These are phyloP conservation scores for Cryptus armator DNA, from an alignment of 2,888 invertebrate species.

Conservation along the genomic window DNA sequence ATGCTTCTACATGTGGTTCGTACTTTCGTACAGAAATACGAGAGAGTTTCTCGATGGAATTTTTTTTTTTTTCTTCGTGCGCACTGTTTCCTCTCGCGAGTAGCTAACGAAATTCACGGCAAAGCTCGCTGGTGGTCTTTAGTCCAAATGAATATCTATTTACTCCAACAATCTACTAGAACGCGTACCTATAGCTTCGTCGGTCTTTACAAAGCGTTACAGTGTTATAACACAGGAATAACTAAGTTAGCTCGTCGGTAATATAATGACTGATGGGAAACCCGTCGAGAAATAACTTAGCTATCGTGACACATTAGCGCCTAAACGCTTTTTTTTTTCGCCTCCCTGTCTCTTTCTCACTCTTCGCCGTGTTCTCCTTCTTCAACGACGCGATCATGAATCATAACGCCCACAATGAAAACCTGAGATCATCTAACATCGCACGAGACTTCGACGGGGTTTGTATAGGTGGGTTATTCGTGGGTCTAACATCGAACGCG, in stretches of 20 bases:
- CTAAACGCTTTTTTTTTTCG: constrained; percentile 62
- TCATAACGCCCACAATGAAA: constrained; percentile 68
- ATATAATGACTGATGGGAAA: constrained; percentile 66
- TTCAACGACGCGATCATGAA: constrained; percentile 64
- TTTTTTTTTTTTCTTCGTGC: constrained; percentile 37
- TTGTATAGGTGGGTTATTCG: constrained; percentile 32
- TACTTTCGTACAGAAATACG: constrained; percentile 55
- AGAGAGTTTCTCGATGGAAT: constrained; percentile 61
- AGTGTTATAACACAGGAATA: constrained; percentile 52
- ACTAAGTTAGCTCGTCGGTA: constrained; percentile 53
- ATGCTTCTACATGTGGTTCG: constrained; percentile 59
- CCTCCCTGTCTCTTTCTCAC: constrained; percentile 9
- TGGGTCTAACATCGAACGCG: constrained; percentile 47
- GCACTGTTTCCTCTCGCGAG: background rate
- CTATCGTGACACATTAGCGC: constrained; percentile 69
- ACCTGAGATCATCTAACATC: constrained; percentile 68
- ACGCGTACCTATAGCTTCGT: constrained; percentile 2
- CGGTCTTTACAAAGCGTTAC: constrained; percentile 48
- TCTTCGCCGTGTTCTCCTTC: constrained; percentile 42
- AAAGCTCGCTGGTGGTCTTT: constrained; percentile 56
- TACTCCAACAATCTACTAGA: constrained; percentile 10
- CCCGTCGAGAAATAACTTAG: constrained; percentile 59
- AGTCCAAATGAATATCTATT: constrained; percentile 33
- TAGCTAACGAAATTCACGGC: constrained; percentile 12
- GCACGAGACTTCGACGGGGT: constrained; percentile 48